Percentiles rank a stretch among this genome's conserved stretches.
phyloP scores from a whole-genome alignment of 2,113 vertebrate genomes.

The Onychorhynchus coronatus region DNA sequence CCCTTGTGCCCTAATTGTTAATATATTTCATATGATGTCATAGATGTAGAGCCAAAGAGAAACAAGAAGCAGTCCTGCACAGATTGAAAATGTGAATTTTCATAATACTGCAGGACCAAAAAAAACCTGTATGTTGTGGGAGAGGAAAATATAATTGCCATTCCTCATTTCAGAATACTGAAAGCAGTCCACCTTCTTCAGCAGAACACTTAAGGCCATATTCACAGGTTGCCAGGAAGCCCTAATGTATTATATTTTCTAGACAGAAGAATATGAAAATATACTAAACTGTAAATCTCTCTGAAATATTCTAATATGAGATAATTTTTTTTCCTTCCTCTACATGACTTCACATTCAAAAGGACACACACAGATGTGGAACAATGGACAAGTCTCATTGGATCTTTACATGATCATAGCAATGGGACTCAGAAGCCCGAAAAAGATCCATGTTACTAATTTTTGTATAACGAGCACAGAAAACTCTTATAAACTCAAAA shows the following conservation, averaged over 20 bases:
- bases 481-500: not conserved
- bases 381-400: not conserved
- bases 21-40: not conserved
- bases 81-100: not conserved
- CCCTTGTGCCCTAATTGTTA: not conserved
- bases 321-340: not conserved
- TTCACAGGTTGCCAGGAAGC: not conserved
- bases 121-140: not conserved
- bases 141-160: not conserved
- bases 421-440: not conserved
- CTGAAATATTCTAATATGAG: not conserved
- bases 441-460: not conserved
- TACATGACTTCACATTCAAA: not conserved
- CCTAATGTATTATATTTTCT: not conserved
- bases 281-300: not conserved
- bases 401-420: not conserved
- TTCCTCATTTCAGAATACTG: not conserved
- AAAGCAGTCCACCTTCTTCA: not conserved
- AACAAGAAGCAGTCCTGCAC: not conserved
- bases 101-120: not conserved
- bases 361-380: accelerated
- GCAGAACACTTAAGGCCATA: not conserved
- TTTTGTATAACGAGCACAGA: not conserved
- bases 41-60: not conserved
- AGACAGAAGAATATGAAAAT: not conserved